phyloP scores from a whole-genome alignment of 2,113 vertebrate genomes.

The Istiophorus platypterus region DNA sequence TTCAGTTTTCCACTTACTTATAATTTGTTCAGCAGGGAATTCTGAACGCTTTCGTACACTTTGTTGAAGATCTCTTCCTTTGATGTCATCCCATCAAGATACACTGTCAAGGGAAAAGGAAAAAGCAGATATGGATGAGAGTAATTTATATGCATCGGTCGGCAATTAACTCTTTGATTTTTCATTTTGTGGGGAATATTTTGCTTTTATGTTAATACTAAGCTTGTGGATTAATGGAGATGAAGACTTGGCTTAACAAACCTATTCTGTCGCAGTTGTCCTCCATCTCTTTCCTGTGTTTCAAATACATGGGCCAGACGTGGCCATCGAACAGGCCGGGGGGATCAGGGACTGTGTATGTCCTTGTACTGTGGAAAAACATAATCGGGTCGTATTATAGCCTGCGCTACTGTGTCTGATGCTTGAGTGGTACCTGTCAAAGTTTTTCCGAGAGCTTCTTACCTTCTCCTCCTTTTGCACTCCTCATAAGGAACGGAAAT shows the following conservation, averaged over 20 bases:
- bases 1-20: slow-evolving; percentile 73
- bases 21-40: slow-evolving; percentile 82
- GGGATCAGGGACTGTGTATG: slow-evolving; percentile 85
- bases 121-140: not conserved
- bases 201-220: not conserved
- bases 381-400: slow-evolving; percentile 5
- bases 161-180: not conserved
- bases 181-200: not conserved
- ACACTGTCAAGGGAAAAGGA: slow-evolving; percentile 63
- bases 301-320: slow-evolving; percentile 87
- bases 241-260: slow-evolving; percentile 28
- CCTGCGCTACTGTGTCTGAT: not conserved
- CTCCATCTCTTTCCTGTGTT: slow-evolving; percentile 83
- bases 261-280: slow-evolving; percentile 78
- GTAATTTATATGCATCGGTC: not conserved
- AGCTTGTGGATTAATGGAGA: too few relatives aligned
- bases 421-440: not conserved
- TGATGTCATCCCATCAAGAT: slow-evolving; percentile 83
- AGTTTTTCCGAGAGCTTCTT: slow-evolving; percentile 13
- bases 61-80: slow-evolving; percentile 81
- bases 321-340: slow-evolving; percentile 85
- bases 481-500: slow-evolving; percentile 95
- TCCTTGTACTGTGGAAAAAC: slow-evolving; percentile 79
- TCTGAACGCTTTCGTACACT: slow-evolving; percentile 82
- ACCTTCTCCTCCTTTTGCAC: slow-evolving; percentile 94